These are phyloP conservation scores for Planococcus citri DNA, from an alignment of 1,140 invertebrate species.

Conservation along the genomic window DNA sequence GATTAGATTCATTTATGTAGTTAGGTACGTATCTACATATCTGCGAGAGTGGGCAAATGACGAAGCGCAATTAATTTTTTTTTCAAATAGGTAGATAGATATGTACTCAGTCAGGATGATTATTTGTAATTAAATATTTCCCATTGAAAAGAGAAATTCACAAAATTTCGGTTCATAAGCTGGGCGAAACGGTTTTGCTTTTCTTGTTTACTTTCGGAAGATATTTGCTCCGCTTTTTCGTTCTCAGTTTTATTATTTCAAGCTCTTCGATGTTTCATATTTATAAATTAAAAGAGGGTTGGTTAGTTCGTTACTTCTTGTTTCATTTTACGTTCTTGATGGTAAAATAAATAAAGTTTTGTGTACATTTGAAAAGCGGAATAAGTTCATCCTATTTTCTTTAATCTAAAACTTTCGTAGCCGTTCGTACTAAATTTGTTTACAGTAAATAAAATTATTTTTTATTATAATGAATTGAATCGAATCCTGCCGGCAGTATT, in stretches of 20 bases:
- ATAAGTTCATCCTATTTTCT: not conserved
- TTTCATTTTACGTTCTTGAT: constrained; percentile 1
- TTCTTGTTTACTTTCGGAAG: not conserved
- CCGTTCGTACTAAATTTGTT: not conserved
- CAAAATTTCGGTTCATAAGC: not conserved
- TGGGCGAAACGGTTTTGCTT: not conserved
- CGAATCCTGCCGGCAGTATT: no score
- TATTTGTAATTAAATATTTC: no score
- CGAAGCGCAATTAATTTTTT: no score
- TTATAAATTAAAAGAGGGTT: constrained; percentile 4
- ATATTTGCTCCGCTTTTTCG: not conserved
- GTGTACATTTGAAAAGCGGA: not conserved
- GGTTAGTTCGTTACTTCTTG: constrained; percentile 2
- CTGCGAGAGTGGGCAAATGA: no score
- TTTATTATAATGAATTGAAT: no score
- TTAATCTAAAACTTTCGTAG: not conserved
- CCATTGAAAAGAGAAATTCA: not conserved
- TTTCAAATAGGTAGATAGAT: no score
- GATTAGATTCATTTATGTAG: no score
- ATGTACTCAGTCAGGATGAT: no score
- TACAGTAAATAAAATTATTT: constrained; percentile 1
- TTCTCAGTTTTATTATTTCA: not conserved
- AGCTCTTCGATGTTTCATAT: constrained; percentile 3
- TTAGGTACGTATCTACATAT: no score
- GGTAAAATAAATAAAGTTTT: constrained; percentile 8